These are phyloP conservation scores for Drosophila lacicola DNA, from an alignment of 2,888 invertebrate genomes.

Conservation along the genomic window DNA sequence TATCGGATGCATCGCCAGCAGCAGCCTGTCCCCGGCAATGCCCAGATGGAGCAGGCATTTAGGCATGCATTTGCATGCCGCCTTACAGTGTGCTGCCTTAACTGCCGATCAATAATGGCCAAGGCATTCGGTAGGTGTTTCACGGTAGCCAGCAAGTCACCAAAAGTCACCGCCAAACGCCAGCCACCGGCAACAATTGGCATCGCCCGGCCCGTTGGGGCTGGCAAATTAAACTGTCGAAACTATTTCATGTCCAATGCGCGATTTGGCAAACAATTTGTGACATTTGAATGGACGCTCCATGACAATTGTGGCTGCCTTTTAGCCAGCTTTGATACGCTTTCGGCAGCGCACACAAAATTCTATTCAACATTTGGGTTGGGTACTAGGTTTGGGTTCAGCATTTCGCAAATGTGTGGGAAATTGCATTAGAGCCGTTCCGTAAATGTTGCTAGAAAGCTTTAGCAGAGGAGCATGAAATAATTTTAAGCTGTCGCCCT, in stretches of 20 bases:
- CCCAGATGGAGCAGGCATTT: conserved; percentile 53
- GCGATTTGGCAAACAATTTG: conserved; percentile 83
- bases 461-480: not conserved
- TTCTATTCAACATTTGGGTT: conserved; percentile 54
- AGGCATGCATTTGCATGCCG: conserved; percentile 64
- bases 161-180: conserved; percentile 45
- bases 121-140: conserved; percentile 74
- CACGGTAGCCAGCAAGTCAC: conserved; percentile 68
- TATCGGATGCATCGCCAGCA: conserved; percentile 68
- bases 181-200: conserved; percentile 44
- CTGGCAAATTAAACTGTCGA: conserved; percentile 84
- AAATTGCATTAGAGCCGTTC: conserved; percentile 23
- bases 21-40: conserved; percentile 27
- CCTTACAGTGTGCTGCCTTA: conserved; percentile 35
- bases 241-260: conserved; percentile 83
- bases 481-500: too few relatives aligned
- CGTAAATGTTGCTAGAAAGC: not conserved
- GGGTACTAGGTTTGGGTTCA: conserved; percentile 20
- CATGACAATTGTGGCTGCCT: conserved; percentile 75
- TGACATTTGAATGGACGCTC: conserved; percentile 83
- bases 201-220: conserved; percentile 55
- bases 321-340: conserved; percentile 63
- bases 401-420: conserved; percentile 39
- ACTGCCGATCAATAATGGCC: conserved; percentile 71
- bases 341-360: conserved; percentile 53